Percentiles rank a stretch among this genome's conserved stretches.
Conservation (phyloP, 2,888 invertebrate genomes). For the Hyposoter dolosus region DNA sequence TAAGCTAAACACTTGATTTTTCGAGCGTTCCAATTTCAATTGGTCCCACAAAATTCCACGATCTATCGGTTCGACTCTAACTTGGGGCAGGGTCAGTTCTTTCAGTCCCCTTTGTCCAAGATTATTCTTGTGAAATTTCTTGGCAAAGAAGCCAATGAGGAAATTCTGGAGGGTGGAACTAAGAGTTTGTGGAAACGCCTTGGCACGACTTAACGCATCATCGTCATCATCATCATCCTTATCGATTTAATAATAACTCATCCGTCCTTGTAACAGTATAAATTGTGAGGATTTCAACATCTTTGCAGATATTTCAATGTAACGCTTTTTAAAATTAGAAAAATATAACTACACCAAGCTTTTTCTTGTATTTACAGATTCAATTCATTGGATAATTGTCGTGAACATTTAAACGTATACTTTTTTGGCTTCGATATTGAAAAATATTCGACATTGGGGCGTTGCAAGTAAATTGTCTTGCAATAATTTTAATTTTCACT, state of each 20-base stretch:
- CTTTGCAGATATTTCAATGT: background rate
- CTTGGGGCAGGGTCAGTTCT: constrained; percentile 64
- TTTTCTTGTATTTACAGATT: too few relatives aligned
- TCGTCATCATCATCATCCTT: background rate
- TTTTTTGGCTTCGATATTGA: background rate
- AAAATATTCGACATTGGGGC: background rate
- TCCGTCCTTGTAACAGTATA: constrained; percentile 73
- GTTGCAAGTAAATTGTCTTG: background rate
- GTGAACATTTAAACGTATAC: background rate
- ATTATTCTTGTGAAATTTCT: constrained; percentile 10
- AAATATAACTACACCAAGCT: too few relatives aligned
- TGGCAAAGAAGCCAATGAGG: constrained; percentile 54
- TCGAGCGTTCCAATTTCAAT: constrained; percentile 69
- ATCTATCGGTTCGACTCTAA: constrained; percentile 67
- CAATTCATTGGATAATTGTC: too few relatives aligned
- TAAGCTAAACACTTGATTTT: constrained; percentile 35
- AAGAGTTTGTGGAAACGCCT: constrained; percentile 65
- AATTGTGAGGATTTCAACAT: constrained; percentile 53
- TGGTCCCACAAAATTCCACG: constrained; percentile 77
- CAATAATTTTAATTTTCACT: background rate
- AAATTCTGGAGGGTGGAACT: constrained; percentile 64
- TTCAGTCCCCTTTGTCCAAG: constrained; percentile 51
- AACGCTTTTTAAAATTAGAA: background rate
- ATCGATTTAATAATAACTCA: constrained; percentile 18
- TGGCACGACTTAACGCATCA: constrained; percentile 64